Percentiles rank a stretch among this genome's conserved stretches.
Conservation (phyloP, 2,113 vertebrate genomes). For the Tragelaphus scriptus region DNA sequence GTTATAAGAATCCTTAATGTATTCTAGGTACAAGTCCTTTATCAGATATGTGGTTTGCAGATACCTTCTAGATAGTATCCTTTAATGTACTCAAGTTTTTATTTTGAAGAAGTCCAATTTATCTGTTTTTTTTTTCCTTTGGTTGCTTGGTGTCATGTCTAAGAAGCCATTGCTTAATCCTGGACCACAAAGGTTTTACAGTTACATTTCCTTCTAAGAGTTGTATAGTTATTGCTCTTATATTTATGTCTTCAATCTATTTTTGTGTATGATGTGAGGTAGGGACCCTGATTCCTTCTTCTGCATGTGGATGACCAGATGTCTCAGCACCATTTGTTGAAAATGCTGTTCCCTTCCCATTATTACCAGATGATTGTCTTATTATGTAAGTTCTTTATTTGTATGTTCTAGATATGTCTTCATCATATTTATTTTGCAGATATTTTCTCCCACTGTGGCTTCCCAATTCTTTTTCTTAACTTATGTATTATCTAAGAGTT, state of each 20-base stretch:
- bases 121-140: background rate
- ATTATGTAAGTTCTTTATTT: background rate
- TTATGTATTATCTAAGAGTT: background rate
- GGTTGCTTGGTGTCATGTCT: background rate
- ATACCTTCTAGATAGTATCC: background rate
- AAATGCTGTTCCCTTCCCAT: background rate
- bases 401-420: background rate
- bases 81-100: background rate
- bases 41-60: background rate
- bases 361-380: background rate
- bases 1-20: background rate
- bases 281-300: background rate
- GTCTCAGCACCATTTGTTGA: background rate
- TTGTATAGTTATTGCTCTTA: background rate
- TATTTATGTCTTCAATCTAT: background rate
- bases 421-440: background rate
- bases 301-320: background rate
- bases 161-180: background rate
- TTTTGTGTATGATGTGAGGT: background rate
- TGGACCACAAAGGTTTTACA: background rate
- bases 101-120: background rate
- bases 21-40: background rate
- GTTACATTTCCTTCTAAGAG: background rate
- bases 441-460: background rate
- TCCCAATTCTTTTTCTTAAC: background rate